phyloP scores from a whole-genome alignment of 2,888 invertebrate species.

The Athetis lepigone region DNA sequence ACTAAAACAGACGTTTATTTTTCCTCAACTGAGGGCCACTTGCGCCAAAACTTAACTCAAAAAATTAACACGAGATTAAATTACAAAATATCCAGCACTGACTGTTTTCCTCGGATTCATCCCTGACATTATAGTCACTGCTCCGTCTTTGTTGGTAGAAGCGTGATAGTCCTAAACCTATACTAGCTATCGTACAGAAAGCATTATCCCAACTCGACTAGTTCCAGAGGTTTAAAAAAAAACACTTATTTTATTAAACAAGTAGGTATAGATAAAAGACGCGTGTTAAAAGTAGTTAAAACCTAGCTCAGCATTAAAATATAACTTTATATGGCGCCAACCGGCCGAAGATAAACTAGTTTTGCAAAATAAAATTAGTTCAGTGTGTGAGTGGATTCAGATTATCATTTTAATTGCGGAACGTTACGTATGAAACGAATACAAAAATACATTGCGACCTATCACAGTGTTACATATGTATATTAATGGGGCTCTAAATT shows the following conservation, averaged over 20 bases:
- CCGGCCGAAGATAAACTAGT: slow-evolving; percentile 13
- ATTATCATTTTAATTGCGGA: slow-evolving; percentile 49
- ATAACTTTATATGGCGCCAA: background rate
- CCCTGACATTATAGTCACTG: too few relatives aligned
- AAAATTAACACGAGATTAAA: background rate
- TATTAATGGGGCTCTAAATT: slow-evolving; percentile 44
- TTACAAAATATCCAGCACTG: background rate
- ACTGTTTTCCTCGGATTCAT: too few relatives aligned
- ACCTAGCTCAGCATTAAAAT: background rate
- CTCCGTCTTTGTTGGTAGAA: too few relatives aligned
- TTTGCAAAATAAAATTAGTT: slow-evolving; percentile 38
- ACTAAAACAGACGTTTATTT: slow-evolving; percentile 12
- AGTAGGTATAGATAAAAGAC: background rate
- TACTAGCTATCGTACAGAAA: too few relatives aligned
- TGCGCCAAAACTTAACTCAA: background rate
- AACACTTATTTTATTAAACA: too few relatives aligned
- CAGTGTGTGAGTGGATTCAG: slow-evolving; percentile 34
- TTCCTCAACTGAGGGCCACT: background rate
- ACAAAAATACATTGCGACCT: slow-evolving; percentile 33
- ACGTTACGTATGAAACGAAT: slow-evolving; percentile 30
- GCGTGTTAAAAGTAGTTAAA: background rate
- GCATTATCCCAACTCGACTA: too few relatives aligned
- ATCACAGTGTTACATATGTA: slow-evolving; percentile 38
- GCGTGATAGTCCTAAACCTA: too few relatives aligned
- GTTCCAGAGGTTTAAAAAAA: too few relatives aligned